phyloP scores from a whole-genome alignment of 2,888 invertebrate species.

The Stenurella melanura region DNA sequence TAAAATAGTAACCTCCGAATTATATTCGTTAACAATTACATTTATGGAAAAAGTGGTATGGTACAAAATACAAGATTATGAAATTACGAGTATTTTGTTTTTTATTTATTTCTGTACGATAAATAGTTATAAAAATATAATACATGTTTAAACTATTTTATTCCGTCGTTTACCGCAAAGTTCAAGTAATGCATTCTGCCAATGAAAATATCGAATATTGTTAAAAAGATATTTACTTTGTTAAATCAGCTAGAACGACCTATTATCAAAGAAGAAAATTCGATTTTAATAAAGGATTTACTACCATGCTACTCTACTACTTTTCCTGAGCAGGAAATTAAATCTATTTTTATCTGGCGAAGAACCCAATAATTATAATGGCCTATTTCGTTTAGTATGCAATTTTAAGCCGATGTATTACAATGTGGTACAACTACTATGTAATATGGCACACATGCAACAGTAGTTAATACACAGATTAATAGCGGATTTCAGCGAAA shows the following conservation, averaged over 20 bases:
- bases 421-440: conserved; percentile 16
- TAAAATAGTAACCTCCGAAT: no score
- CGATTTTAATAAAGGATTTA: conserved; percentile 25
- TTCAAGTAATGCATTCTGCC: no score
- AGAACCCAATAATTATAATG: conserved; percentile 28
- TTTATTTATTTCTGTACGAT: no score
- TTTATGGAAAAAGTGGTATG: no score
- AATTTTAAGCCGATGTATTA: conserved; percentile 9
- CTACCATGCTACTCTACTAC: conserved; percentile 3
- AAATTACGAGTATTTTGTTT: no score
- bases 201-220: not conserved
- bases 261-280: conserved; percentile 13
- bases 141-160: no score
- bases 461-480: conserved; percentile 17
- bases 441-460: conserved; percentile 13
- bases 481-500: conserved; percentile 28
- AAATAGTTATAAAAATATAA: no score
- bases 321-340: conserved; percentile 25
- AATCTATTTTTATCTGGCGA: conserved; percentile 33
- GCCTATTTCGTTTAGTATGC: conserved; percentile 16
- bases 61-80: no score
- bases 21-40: no score
- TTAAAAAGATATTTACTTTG: conserved; percentile 14
- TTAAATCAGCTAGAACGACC: conserved; percentile 9
- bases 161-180: no score